phyloP scores from a whole-genome alignment of 1,140 invertebrate species.

The Drosophila gunungcola region DNA sequence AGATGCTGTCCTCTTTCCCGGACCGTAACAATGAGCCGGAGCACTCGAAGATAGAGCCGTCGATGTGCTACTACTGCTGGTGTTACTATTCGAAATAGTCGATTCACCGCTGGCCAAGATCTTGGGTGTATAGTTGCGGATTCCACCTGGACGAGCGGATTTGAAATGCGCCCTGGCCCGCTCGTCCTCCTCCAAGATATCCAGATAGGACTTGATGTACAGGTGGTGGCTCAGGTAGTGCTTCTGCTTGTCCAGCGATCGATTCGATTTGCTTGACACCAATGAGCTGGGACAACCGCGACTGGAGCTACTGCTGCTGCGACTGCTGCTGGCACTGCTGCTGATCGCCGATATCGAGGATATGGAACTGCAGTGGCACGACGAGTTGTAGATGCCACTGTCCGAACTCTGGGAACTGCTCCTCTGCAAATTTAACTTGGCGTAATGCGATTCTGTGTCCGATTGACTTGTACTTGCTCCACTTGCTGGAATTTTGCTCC shows the following conservation, averaged over 20 bases:
- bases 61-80: slow-evolving; percentile 7
- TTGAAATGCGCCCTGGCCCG: slow-evolving; percentile 83
- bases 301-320: slow-evolving; percentile 64
- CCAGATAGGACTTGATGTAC: slow-evolving; percentile 87
- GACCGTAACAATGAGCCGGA: slow-evolving; percentile 48
- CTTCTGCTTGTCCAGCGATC: slow-evolving; percentile 86
- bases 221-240: slow-evolving; percentile 87
- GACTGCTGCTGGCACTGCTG: slow-evolving; percentile 51
- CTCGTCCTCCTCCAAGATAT: slow-evolving; percentile 86
- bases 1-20: slow-evolving; percentile 2
- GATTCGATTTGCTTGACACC: slow-evolving; percentile 78
- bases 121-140: slow-evolving; percentile 89
- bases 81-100: neutral
- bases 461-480: slow-evolving; percentile 26
- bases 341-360: slow-evolving; percentile 72
- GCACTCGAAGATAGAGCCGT: slow-evolving; percentile 62
- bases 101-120: slow-evolving; percentile 85
- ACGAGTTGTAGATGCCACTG: slow-evolving; percentile 80
- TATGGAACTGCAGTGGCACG: slow-evolving; percentile 78
- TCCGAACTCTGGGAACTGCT: slow-evolving; percentile 76
- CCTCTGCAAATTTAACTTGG: slow-evolving; percentile 58
- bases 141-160: slow-evolving; percentile 86
- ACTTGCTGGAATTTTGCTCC: slow-evolving; percentile 52
- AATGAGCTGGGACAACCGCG: slow-evolving; percentile 66
- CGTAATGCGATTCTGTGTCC: slow-evolving; percentile 69